Percentiles rank a stretch among this genome's conserved stretches.
Evolutionary conservation across 2,797 vertebrate species (phyloP).

Genomic region (Clarias pachynema): DNA sequence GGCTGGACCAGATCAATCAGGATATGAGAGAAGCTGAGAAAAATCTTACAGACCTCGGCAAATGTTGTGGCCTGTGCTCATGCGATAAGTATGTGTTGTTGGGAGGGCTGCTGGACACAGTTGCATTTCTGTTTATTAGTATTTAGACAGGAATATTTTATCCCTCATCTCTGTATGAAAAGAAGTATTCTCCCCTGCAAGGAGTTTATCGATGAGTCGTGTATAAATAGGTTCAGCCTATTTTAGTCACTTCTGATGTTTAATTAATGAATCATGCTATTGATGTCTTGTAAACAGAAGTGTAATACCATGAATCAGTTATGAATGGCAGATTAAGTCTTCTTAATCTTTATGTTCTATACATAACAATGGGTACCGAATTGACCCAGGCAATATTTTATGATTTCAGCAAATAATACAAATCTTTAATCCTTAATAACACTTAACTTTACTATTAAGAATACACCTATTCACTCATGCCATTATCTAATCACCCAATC

Average conservation of each 20-base stretch:
- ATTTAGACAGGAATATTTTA: not conserved
- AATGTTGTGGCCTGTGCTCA: constrained; percentile 76
- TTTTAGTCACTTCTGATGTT: not conserved
- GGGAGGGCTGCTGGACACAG: not conserved
- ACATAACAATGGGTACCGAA: not conserved
- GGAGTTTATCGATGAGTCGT: not conserved
- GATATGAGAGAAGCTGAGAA: constrained; percentile 82
- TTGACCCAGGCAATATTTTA: not conserved
- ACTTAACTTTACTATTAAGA: too few relatives aligned
- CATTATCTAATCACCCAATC: too few relatives aligned
- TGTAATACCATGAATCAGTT: not conserved
- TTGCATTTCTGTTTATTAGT: constrained; percentile 25
- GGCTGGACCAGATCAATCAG: constrained; percentile 79
- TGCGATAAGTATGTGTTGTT: constrained; percentile 74
- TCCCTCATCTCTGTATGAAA: not conserved
- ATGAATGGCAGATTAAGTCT: not conserved
- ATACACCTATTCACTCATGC: too few relatives aligned
- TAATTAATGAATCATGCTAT: not conserved
- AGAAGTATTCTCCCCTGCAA: not conserved
- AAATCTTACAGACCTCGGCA: constrained; percentile 78
- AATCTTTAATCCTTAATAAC: not conserved
- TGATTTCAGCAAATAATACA: not conserved
- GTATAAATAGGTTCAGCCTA: not conserved
- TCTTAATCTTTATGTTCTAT: not conserved
- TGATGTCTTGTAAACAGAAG: not conserved